Percentiles rank a stretch among this genome's conserved stretches.
phyloP scores from a whole-genome alignment of 2,113 vertebrate genomes.

The Rhinopomastus cyanomelas region DNA sequence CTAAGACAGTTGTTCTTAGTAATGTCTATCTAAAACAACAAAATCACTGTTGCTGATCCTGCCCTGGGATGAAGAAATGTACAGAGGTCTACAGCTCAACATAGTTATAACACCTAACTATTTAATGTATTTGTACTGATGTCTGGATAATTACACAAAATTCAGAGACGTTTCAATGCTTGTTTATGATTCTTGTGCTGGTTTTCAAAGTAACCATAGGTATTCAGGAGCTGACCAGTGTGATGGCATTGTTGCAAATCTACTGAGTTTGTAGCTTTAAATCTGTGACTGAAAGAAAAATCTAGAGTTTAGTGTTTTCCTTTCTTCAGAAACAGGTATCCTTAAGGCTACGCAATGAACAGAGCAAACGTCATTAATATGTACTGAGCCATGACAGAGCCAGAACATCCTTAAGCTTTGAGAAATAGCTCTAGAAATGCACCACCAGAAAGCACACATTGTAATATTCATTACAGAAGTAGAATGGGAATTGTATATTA shows the following conservation, averaged over 20 bases:
- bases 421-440: constrained; percentile 57
- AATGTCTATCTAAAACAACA: not conserved
- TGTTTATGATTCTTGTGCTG: not conserved
- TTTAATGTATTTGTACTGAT: not conserved
- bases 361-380: constrained; percentile 49
- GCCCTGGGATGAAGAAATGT: not conserved
- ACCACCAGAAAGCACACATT: constrained; percentile 56
- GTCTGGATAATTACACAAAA: not conserved
- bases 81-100: not conserved
- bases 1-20: not conserved
- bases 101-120: not conserved
- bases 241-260: not conserved
- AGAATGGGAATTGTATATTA: constrained; percentile 63
- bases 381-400: constrained; percentile 23
- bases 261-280: not conserved
- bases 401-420: constrained; percentile 58
- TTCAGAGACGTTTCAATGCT: not conserved
- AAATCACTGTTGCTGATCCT: not conserved
- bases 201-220: not conserved
- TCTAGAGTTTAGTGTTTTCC: constrained; percentile 23
- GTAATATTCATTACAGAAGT: constrained; percentile 66
- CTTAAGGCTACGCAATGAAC: constrained; percentile 9
- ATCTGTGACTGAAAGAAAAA: constrained; percentile 18
- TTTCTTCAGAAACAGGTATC: constrained; percentile 4
- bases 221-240: not conserved